phyloP scores from a whole-genome alignment of 2,797 vertebrate species.

The Tachyglossus aculeatus region DNA sequence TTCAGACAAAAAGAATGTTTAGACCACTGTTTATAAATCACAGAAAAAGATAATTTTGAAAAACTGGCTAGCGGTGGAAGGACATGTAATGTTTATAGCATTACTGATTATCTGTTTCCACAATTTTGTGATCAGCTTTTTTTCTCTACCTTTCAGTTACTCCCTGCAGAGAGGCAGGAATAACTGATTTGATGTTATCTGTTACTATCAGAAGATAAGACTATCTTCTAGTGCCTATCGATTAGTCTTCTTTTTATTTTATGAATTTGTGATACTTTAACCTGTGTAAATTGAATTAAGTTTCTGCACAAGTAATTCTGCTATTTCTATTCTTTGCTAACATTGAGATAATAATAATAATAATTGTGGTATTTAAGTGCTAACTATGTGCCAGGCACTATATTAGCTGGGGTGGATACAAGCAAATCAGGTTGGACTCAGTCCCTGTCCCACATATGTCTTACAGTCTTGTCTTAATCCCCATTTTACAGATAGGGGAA shows the following conservation, averaged over 20 bases:
- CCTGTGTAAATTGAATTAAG: conserved; percentile 38
- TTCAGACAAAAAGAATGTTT: neutral
- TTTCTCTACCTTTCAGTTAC: too few relatives aligned
- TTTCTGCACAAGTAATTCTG: conserved; percentile 31
- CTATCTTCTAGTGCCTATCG: conserved; percentile 46
- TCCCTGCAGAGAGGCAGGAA: conserved; percentile 21
- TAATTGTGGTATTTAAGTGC: too few relatives aligned
- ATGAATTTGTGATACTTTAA: conserved; percentile 57
- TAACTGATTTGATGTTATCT: conserved; percentile 48
- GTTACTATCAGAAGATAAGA: conserved; percentile 39
- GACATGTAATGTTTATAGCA: conserved; percentile 4
- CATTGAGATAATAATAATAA: too few relatives aligned
- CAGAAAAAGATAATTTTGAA: neutral
- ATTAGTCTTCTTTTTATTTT: conserved; percentile 49
- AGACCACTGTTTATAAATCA: neutral
- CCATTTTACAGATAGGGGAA: too few relatives aligned
- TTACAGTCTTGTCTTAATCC: too few relatives aligned
- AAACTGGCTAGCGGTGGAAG: neutral
- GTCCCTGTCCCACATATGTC: too few relatives aligned
- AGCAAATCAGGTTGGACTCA: too few relatives aligned
- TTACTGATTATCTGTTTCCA: conserved; percentile 8
- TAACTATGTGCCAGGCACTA: too few relatives aligned
- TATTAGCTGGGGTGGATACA: too few relatives aligned
- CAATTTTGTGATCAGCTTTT: conserved; percentile 11
- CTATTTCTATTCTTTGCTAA: conserved; percentile 27